Percentiles rank a stretch among this genome's conserved stretches.
These are phyloP conservation scores for Apodemia zela DNA, from an alignment of 2,888 invertebrate species.

Conservation along the genomic window DNA sequence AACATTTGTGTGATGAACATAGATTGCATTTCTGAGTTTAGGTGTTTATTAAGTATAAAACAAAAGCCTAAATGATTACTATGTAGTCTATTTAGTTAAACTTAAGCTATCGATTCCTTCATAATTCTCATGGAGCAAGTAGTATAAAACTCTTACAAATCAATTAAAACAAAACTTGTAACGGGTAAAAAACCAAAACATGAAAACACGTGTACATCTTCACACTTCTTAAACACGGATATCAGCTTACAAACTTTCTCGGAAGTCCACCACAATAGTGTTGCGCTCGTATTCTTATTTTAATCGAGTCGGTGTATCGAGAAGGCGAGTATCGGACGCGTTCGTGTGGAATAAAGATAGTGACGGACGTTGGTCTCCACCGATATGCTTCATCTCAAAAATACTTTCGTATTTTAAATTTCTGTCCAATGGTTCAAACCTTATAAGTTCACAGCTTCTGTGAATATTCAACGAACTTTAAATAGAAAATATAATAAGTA, in stretches of 20 bases:
- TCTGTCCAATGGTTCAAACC: constrained; percentile 41
- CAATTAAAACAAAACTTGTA: constrained; percentile 10
- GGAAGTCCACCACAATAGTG: constrained; percentile 56
- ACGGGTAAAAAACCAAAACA: constrained; percentile 23
- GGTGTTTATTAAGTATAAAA: too few relatives aligned
- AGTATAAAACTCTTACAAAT: background rate
- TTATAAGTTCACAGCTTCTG: constrained; percentile 12
- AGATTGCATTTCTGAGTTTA: too few relatives aligned
- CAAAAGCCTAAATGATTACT: background rate
- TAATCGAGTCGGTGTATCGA: constrained; percentile 70
- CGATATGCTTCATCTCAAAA: constrained; percentile 50
- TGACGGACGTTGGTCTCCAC: constrained; percentile 64
- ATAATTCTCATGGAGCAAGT: background rate
- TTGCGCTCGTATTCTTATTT: constrained; percentile 70
- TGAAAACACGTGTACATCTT: constrained; percentile 33
- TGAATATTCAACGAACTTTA: background rate
- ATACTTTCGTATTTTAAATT: constrained; percentile 68
- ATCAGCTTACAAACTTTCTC: constrained; percentile 49
- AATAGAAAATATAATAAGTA: background rate
- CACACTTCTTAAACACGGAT: constrained; percentile 39
- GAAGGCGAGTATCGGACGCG: constrained; percentile 55
- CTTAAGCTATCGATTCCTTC: background rate
- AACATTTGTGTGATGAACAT: too few relatives aligned
- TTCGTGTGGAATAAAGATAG: constrained; percentile 75
- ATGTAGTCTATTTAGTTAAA: background rate